A percentile compares a stretch with the other conserved stretches of the same genome.
Conservation (phyloP, 2,888 invertebrate species). For the Ceriagrion tenellum region DNA sequence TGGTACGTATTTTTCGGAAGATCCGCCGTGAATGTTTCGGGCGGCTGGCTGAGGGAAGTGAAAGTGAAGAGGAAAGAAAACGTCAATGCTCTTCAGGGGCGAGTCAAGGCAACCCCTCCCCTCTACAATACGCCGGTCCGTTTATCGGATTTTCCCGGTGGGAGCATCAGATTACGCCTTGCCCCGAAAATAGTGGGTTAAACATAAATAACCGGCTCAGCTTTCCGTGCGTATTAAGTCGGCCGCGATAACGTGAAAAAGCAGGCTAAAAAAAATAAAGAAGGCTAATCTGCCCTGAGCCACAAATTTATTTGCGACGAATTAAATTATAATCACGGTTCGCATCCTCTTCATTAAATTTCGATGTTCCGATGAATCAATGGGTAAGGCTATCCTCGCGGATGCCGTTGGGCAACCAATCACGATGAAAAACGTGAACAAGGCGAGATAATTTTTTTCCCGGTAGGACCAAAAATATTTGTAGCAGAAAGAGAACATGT, state of each 20-base stretch:
- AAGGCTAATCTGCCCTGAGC: neutral
- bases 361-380: neutral
- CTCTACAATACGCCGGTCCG: too few relatives aligned
- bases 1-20: neutral
- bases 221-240: neutral
- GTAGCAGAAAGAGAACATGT: too few relatives aligned
- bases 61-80: neutral
- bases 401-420: neutral
- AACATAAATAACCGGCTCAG: slow-evolving; percentile 4
- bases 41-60: neutral
- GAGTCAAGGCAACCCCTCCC: neutral
- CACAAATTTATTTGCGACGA: neutral
- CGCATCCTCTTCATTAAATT: neutral
- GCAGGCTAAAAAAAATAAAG: neutral
- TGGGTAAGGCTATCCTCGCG: neutral
- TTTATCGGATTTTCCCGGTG: slow-evolving; percentile 4
- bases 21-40: neutral
- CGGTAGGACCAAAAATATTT: too few relatives aligned
- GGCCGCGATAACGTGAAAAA: neutral
- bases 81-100: neutral
- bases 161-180: neutral
- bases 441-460: too few relatives aligned
- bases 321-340: neutral
- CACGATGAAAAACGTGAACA: too few relatives aligned
- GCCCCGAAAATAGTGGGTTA: slow-evolving; percentile 16